Evolutionary conservation across 2,113 vertebrate genomes (phyloP).

Genomic region (Platysternon megacephalum): DNA sequence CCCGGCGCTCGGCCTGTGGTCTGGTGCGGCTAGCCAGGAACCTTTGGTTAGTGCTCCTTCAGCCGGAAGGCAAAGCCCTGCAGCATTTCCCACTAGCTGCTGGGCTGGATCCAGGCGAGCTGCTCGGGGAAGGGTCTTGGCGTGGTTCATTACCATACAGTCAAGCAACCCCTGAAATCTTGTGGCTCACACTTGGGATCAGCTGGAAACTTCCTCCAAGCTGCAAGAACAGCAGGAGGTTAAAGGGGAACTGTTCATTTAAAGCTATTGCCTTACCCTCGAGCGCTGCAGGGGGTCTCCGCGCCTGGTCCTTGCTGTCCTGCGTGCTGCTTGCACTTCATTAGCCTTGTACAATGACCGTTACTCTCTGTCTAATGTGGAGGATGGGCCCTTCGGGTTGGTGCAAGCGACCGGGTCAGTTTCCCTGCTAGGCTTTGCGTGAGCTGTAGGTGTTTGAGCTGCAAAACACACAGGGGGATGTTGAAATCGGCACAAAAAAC

Average conservation of each 20-base stretch:
- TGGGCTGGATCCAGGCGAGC: fast-evolving
- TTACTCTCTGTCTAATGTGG: neutral
- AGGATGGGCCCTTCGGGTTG: neutral
- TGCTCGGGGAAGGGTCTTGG: neutral
- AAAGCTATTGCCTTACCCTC: neutral
- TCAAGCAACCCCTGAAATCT: neutral
- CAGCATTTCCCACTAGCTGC: neutral
- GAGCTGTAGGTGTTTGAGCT: neutral
- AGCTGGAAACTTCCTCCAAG: neutral
- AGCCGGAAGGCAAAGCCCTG: neutral
- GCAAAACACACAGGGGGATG: neutral
- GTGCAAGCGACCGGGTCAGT: neutral
- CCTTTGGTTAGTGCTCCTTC: neutral
- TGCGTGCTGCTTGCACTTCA: neutral
- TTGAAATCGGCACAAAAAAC: neutral
- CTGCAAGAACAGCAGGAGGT: neutral
- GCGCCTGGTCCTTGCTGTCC: neutral
- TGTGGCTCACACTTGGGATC: neutral
- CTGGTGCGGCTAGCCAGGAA: neutral
- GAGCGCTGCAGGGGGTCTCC: neutral
- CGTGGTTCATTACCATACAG: neutral
- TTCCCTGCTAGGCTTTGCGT: neutral
- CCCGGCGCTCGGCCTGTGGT: neutral
- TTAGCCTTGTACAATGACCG: neutral
- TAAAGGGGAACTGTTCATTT: neutral